These are phyloP conservation scores for Heliconius nattereri DNA, from an alignment of 1,140 invertebrate species.

Conservation along the genomic window DNA sequence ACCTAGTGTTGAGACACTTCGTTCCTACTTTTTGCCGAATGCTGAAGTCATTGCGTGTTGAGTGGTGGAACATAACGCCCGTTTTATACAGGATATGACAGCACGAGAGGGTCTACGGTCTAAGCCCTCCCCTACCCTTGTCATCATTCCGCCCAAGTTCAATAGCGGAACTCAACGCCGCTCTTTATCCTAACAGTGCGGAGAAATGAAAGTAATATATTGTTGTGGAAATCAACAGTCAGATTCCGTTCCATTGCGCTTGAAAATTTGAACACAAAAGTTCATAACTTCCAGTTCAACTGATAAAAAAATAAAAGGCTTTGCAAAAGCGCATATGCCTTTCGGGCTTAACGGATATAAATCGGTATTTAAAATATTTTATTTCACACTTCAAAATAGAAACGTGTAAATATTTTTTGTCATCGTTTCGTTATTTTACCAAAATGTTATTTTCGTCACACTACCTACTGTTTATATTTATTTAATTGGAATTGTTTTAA, in stretches of 20 bases:
- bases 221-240: neutral
- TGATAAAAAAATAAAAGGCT: neutral
- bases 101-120: no score
- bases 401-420: constrained; percentile 3
- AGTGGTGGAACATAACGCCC: no score
- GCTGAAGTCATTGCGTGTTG: no score
- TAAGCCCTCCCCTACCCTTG: no score
- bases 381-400: neutral
- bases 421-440: neutral
- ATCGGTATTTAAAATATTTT: neutral
- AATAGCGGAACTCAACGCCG: neutral
- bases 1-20: no score
- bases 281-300: neutral
- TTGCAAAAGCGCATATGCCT: neutral
- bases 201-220: neutral
- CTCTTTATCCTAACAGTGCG: neutral
- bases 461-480: neutral
- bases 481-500: neutral
- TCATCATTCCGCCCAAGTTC: no score
- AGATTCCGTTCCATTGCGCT: neutral
- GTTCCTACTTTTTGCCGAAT: no score
- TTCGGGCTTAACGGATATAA: constrained; percentile 1
- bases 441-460: neutral
- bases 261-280: no score
- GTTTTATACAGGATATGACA: no score